Evolutionary conservation across 2,797 vertebrate species (phyloP), one percentile per base, ranked within the genome.

Genomic region (Masticophis lateralis): DNA sequence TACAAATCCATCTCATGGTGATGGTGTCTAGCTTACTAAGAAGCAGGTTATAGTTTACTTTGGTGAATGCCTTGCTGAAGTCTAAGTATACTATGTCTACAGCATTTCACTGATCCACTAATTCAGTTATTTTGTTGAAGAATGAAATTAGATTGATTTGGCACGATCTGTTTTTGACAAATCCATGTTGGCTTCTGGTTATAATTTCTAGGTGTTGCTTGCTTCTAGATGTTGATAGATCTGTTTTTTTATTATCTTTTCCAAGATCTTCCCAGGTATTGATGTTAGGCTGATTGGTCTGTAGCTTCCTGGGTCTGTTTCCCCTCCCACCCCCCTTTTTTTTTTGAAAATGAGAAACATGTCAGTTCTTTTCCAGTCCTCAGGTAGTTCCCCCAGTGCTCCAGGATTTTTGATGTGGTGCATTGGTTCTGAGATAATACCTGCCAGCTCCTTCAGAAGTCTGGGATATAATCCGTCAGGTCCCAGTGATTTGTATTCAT

Each of bases 321-420:
- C 14, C 6, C 14, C 66, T 3, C 14, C 6, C 14, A 14, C 2
- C 66, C 28, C 28, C 0, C 0, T 3, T 1, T 10, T 10, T 69
- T 69, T 69, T 16, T 32, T 2, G n/a, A 69, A 16, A 13, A 32
- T 32, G n/a, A 32, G 66, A 69, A 69, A 16, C n/a, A 18, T n/a
- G 32, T 18, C 66, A 69, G 66, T 6, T 7, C 66, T 69, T 69
- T 69, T 18, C 66, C 14, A 32, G 7, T 18, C 61, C 61, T 63
- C 61, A 27, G 27, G 12, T 28, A 11, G 61, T 28, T 63, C 2
- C 61, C 61, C 28, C 14, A 5, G 5, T 8, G n/a, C 66, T 32
- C n/a, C 11, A 69, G 13, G 66, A 32, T 69, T 18, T 69, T 16
- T 32, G 13, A 32, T 16, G 2, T 18, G 5, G 5, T 69, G 1